Evolutionary conservation across 2,113 vertebrate species (phyloP).

Genomic region (Thalassarche chlororhynchos): DNA sequence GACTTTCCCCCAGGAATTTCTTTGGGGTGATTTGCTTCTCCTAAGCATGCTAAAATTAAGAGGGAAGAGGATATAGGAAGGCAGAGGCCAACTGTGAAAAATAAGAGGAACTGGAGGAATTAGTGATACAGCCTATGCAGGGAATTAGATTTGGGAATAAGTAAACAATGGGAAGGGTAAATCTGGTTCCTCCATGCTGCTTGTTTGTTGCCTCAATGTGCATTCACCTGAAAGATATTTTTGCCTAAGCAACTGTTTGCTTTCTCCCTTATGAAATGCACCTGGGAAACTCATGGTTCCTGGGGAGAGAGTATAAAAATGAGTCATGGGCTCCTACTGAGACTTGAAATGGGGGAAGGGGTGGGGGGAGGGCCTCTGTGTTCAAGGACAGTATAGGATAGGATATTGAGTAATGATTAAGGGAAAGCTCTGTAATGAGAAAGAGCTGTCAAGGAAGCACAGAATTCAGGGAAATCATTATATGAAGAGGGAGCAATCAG

Average conservation of each 20-base stretch:
- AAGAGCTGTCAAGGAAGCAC: constrained; percentile 34
- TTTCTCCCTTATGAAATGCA: constrained; percentile 22
- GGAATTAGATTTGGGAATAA: constrained; percentile 42
- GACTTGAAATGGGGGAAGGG: background rate
- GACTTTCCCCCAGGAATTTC: background rate
- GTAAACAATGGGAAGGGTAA: constrained; percentile 31
- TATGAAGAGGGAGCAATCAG: background rate
- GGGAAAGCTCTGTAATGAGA: constrained; percentile 14
- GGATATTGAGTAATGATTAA: constrained; percentile 11
- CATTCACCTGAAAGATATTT: constrained; percentile 24
- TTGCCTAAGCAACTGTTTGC: background rate
- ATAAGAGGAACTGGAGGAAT: background rate
- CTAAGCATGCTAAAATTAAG: background rate
- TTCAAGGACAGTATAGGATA: background rate
- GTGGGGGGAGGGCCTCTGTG: background rate
- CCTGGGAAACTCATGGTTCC: constrained; percentile 17
- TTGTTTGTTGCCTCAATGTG: background rate
- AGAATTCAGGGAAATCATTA: background rate
- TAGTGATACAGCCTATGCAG: background rate
- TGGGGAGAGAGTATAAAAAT: background rate
- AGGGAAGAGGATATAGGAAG: constrained; percentile 6
- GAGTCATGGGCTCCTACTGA: background rate
- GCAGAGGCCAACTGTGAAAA: constrained; percentile 22
- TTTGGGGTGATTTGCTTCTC: constrained; percentile 9
- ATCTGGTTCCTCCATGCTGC: background rate